Evolutionary conservation across 2,797 vertebrate genomes (phyloP).

Genomic region (Syngnathus acus): DNA sequence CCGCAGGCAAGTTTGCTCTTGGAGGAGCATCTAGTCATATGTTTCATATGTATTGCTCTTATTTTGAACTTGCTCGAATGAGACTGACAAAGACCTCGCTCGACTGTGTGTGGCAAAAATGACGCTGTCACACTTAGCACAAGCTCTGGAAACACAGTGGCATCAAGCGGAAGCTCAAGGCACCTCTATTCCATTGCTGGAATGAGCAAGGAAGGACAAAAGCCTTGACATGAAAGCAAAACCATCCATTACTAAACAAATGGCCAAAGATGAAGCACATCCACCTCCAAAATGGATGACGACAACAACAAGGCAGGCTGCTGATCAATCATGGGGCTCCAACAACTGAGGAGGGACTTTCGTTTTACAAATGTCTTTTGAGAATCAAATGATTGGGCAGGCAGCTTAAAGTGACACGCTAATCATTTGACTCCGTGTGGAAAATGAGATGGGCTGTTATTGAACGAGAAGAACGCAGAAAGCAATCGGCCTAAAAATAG

Average conservation of each 20-base stretch:
- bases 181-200: background rate
- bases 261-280: background rate
- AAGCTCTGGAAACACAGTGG: background rate
- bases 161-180: background rate
- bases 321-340: background rate
- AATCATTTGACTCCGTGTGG: background rate
- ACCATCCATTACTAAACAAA: background rate
- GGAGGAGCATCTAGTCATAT: slow-evolving; percentile 36
- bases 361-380: too few species aligned
- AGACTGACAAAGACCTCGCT: background rate
- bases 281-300: too few species aligned
- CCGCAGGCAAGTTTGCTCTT: slow-evolving; percentile 29
- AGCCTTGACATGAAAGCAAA: background rate
- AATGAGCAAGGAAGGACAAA: background rate
- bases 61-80: background rate
- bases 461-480: background rate
- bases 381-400: background rate
- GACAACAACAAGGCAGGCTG: background rate
- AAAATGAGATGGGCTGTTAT: too few species aligned
- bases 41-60: slow-evolving; percentile 17
- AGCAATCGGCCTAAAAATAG: slow-evolving; percentile 9
- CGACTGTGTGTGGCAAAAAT: background rate
- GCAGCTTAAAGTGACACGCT: background rate
- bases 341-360: background rate
- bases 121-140: background rate